Evolutionary conservation across 2,797 vertebrate genomes (phyloP).

Genomic region (Argya squamiceps): DNA sequence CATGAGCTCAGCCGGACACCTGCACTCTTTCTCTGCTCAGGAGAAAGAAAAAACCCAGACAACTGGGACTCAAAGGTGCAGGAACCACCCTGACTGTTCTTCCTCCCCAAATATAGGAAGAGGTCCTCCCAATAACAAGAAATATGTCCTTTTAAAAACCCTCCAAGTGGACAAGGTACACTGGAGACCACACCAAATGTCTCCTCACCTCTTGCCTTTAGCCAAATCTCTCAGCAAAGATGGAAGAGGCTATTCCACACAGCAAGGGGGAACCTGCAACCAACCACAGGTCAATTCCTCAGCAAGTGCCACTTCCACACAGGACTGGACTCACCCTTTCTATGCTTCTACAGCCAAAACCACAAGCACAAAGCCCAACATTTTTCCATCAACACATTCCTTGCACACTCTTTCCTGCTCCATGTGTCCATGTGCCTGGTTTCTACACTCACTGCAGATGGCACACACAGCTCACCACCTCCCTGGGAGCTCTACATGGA

Average conservation of each 20-base stretch:
- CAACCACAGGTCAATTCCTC: not conserved
- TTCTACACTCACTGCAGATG: not conserved
- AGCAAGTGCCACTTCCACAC: not conserved
- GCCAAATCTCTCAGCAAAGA: not conserved
- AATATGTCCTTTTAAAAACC: not conserved
- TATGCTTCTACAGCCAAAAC: not conserved
- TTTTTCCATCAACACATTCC: rapidly evolving
- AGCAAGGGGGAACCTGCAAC: not conserved
- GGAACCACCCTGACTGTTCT: not conserved
- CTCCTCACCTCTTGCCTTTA: not conserved
- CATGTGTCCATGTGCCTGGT: rapidly evolving
- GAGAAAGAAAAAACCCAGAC: not conserved
- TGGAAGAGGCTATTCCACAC: not conserved
- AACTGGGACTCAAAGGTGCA: not conserved
- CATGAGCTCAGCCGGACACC: rapidly evolving
- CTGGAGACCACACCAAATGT: not conserved
- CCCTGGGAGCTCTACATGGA: not conserved
- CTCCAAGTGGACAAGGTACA: not conserved
- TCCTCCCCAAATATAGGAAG: not conserved
- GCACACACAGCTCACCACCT: not conserved
- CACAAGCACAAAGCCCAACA: not conserved
- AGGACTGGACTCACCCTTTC: not conserved
- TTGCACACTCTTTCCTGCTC: not conserved
- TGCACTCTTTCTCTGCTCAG: not conserved
- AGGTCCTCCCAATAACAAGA: not conserved